Evolutionary conservation across 2,113 vertebrate species (phyloP).

Genomic region (Megalops atlanticus): DNA sequence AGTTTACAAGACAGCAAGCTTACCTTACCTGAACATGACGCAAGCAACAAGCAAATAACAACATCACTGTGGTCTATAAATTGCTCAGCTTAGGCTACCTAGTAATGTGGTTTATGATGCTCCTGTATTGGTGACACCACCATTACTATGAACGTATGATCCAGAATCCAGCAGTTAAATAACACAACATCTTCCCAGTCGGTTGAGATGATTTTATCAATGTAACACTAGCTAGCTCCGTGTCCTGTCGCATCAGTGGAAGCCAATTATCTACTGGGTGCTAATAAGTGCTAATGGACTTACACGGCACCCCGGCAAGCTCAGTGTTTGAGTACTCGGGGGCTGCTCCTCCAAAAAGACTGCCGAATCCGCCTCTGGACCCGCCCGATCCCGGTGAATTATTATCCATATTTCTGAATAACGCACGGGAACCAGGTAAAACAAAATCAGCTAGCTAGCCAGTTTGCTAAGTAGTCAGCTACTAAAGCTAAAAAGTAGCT

Average conservation of each 20-base stretch:
- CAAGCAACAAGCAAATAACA: background rate
- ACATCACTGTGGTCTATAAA: background rate
- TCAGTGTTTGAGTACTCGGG: constrained; percentile 77
- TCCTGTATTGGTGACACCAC: too few relatives aligned
- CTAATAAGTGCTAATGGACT: too few relatives aligned
- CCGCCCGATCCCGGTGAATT: constrained; percentile 26
- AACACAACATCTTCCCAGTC: too few relatives aligned
- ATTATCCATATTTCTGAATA: constrained; percentile 38
- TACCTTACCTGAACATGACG: background rate
- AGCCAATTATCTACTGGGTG: too few relatives aligned
- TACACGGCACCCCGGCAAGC: constrained; percentile 77
- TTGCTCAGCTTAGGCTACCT: background rate
- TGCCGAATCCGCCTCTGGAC: constrained; percentile 51
- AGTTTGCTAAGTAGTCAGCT: background rate
- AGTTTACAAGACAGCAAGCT: background rate
- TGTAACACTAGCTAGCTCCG: too few relatives aligned
- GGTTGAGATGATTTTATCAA: too few relatives aligned
- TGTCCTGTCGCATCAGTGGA: too few relatives aligned
- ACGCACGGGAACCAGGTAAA: background rate
- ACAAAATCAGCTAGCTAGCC: background rate
- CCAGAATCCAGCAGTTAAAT: too few relatives aligned
- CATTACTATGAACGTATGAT: too few relatives aligned
- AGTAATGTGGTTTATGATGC: too few relatives aligned
- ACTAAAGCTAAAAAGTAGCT: background rate
- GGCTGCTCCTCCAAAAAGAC: constrained; percentile 69